Evolutionary conservation across 2,888 invertebrate genomes (phyloP).

Genomic region (Athalia rosae): DNA sequence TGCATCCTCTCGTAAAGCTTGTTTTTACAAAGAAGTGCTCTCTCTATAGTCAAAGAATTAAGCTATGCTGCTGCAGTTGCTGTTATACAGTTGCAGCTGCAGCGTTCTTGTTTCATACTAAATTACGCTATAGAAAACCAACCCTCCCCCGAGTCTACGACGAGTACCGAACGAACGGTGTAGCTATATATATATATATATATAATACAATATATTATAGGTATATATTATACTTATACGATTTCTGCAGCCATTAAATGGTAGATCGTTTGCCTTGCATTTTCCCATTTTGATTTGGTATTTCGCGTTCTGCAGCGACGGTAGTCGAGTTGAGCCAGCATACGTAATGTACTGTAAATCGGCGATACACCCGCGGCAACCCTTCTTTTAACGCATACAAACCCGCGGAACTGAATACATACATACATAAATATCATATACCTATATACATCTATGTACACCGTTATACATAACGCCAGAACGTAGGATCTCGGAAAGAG

Average conservation of each 20-base stretch:
- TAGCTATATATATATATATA: too few relatives aligned
- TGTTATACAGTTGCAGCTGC: not conserved
- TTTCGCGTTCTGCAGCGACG: conserved; percentile 20
- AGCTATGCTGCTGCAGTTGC: not conserved
- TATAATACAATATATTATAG: conserved; percentile 19
- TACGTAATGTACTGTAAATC: conserved; percentile 45
- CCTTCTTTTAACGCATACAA: not conserved
- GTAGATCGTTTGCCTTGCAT: conserved; percentile 38
- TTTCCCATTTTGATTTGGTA: conserved; percentile 39
- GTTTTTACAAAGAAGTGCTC: conserved; percentile 8
- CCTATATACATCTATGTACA: too few relatives aligned
- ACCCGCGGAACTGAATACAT: too few relatives aligned
- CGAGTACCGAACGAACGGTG: not conserved
- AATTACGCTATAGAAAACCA: conserved; percentile 15
- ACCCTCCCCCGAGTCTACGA: not conserved
- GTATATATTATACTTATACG: not conserved
- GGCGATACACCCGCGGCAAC: conserved; percentile 35
- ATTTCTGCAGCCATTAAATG: conserved; percentile 35
- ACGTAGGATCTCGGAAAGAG: conserved; percentile 1
- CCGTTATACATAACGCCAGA: not conserved
- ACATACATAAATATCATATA: too few relatives aligned
- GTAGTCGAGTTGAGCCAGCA: conserved; percentile 24
- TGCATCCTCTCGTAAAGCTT: conserved; percentile 38
- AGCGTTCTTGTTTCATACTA: conserved; percentile 9
- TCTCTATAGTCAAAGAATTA: conserved; percentile 5